These are phyloP conservation scores for Leucophenga varia DNA, from an alignment of 1,140 invertebrate genomes.

Conservation along the genomic window DNA sequence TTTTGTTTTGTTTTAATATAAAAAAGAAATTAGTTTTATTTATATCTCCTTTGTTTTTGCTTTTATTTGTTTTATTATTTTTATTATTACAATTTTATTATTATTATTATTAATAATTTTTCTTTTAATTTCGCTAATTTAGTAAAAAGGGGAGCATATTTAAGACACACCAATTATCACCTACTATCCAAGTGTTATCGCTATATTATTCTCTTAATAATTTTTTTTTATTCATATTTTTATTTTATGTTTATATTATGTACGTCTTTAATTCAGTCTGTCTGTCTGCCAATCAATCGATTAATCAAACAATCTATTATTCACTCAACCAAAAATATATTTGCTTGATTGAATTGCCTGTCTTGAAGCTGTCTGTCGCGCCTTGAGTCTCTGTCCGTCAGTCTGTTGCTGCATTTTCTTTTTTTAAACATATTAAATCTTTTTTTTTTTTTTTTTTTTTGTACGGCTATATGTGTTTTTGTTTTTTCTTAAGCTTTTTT, in stretches of 20 bases:
- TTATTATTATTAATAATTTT: no score
- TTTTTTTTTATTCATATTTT: conserved; percentile 23
- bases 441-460: conserved; percentile 16
- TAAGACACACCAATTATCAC: conserved; percentile 55
- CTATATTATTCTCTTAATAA: conserved; percentile 27
- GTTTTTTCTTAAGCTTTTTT: conserved; percentile 24
- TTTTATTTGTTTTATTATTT: conserved; percentile 8
- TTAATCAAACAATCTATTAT: conserved; percentile 27
- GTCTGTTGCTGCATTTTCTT: conserved; percentile 38
- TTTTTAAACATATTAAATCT: no score
- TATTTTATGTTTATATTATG: conserved; percentile 5
- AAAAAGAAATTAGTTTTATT: conserved; percentile 42
- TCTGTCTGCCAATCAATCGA: no score
- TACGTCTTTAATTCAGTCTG: conserved; percentile 32
- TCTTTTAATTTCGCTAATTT: conserved; percentile 34
- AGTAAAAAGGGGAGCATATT: conserved; percentile 26
- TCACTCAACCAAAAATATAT: conserved; percentile 10
- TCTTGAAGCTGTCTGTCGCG: conserved; percentile 34
- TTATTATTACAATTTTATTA: conserved; percentile 1
- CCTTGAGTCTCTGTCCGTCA: conserved; percentile 39
- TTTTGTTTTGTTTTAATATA: conserved; percentile 23
- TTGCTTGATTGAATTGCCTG: conserved; percentile 1
- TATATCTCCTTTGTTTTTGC: no score
- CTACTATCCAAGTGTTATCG: conserved; percentile 44
- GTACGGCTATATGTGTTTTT: conserved; percentile 10